Evolutionary conservation across 2,797 vertebrate genomes (phyloP).

Genomic region (Aldrovandia affinis): DNA sequence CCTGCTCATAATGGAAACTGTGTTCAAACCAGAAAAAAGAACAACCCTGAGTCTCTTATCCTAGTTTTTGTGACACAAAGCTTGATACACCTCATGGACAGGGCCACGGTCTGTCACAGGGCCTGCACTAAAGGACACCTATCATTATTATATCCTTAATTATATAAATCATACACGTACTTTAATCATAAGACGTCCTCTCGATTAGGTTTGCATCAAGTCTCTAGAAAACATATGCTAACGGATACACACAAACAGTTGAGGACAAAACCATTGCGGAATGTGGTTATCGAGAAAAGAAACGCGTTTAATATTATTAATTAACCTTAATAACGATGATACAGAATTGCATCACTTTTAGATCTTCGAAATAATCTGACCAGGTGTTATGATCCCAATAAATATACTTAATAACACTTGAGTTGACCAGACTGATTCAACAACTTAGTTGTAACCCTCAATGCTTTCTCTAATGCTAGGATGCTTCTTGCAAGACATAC

Average conservation of each 20-base stretch:
- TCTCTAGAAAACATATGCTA: no score
- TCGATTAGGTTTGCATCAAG: not conserved
- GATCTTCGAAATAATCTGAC: not conserved
- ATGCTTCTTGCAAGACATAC: not conserved
- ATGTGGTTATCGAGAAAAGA: not conserved
- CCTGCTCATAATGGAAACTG: conserved; percentile 14
- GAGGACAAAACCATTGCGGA: not conserved
- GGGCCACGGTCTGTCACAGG: not conserved
- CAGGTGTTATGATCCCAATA: not conserved
- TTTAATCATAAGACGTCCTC: no score
- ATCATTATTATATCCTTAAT: no score
- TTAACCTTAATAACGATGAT: not conserved
- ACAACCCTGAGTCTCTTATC: not conserved
- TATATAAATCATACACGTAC: no score
- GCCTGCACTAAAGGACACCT: not conserved
- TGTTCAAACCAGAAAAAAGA: not conserved
- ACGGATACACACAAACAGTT: not conserved
- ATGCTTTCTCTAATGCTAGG: not conserved
- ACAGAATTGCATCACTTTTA: not conserved
- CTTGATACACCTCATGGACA: not conserved
- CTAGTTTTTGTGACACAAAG: not conserved
- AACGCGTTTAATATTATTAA: not conserved
- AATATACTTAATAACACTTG: not conserved
- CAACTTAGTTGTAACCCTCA: not conserved
- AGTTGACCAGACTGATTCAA: not conserved